Conservation (phyloP, 2,797 vertebrate species). For the Enteromius anoplus region DNA sequence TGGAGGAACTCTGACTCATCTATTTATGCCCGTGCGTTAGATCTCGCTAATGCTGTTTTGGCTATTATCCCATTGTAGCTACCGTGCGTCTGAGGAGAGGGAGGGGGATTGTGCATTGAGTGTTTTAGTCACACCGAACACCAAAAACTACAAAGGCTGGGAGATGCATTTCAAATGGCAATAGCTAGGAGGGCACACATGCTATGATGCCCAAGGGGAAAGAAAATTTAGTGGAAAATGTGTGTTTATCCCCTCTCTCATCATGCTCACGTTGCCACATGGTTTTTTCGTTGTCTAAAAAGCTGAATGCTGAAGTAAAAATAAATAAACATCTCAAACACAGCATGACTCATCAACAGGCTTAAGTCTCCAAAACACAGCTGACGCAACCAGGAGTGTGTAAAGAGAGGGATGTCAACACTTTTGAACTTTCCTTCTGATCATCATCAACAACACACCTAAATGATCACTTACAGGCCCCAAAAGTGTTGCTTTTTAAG, state of each 20-base stretch:
- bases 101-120: conserved; percentile 73
- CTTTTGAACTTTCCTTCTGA: background rate
- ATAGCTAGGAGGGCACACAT: conserved; percentile 67
- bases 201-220: conserved; percentile 48
- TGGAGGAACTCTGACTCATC: conserved; percentile 78
- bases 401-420: conserved; percentile 15
- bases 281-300: background rate
- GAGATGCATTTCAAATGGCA: conserved; percentile 67
- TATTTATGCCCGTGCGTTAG: conserved; percentile 81
- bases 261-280: conserved; percentile 7
- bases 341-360: conserved; percentile 15
- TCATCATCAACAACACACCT: background rate
- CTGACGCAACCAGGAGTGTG: conserved; percentile 25
- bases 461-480: background rate
- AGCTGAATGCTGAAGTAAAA: background rate
- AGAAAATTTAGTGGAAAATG: conserved; percentile 9
- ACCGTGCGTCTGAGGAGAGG: conserved; percentile 71
- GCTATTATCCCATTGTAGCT: conserved; percentile 77
- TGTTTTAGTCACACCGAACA: conserved; percentile 82
- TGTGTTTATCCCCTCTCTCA: background rate
- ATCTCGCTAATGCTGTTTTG: conserved; percentile 78
- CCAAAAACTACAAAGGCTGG: conserved; percentile 75
- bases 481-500: background rate
- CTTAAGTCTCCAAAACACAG: background rate
- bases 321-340: conserved; percentile 11